phyloP scores from a whole-genome alignment of 2,797 vertebrate genomes.

The Acestrorhynchus altus region DNA sequence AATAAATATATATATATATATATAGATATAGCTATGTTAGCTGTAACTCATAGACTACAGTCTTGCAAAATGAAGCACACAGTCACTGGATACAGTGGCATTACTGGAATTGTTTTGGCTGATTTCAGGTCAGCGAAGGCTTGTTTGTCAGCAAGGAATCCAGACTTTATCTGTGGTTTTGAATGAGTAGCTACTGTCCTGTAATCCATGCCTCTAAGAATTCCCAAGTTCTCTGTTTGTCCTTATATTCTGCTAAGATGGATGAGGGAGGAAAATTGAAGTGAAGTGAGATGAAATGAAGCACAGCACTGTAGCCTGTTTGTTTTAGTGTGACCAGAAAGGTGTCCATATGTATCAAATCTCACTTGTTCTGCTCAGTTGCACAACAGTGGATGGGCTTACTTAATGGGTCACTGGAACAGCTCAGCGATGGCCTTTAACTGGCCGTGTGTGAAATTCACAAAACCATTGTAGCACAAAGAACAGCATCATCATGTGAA shows the following conservation, averaged over 20 bases:
- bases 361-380: background rate
- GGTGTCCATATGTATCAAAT: slow-evolving; percentile 10
- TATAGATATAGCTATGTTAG: slow-evolving; percentile 16
- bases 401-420: background rate
- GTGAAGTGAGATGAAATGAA: slow-evolving; percentile 23
- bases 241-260: slow-evolving; percentile 37
- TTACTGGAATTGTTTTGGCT: background rate
- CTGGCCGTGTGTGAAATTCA: slow-evolving; percentile 17
- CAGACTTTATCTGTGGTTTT: slow-evolving; percentile 20
- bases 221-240: background rate
- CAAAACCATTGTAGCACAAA: slow-evolving; percentile 27
- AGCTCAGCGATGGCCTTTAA: slow-evolving; percentile 17
- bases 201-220: background rate
- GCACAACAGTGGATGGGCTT: background rate
- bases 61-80: slow-evolving; percentile 14
- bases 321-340: background rate
- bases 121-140: background rate
- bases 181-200: slow-evolving; percentile 21
- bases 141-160: background rate
- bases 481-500: slow-evolving; percentile 7
- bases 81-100: slow-evolving; percentile 11
- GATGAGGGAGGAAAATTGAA: slow-evolving; percentile 1
- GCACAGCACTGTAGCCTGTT: slow-evolving; percentile 15
- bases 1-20: no score
- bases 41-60: background rate